phyloP scores from a whole-genome alignment of 2,113 vertebrate species.

The Sapayoa aenigma region DNA sequence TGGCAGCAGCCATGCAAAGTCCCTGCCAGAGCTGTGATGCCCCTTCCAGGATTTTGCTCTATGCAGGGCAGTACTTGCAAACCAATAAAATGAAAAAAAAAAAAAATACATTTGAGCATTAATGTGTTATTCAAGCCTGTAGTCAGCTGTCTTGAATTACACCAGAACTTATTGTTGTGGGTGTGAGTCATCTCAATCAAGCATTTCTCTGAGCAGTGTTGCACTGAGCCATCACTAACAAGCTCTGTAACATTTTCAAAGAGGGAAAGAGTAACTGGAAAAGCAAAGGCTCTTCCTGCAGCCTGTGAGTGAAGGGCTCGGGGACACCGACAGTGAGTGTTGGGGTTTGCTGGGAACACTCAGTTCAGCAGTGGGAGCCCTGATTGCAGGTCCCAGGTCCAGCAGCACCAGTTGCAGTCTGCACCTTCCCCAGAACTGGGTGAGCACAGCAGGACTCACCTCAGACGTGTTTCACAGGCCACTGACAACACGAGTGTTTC shows the following conservation, averaged over 20 bases:
- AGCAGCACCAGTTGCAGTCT: neutral
- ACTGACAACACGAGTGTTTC: neutral
- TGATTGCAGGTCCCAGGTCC: neutral
- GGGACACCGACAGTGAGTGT: neutral
- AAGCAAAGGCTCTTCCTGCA: neutral
- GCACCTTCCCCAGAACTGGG: neutral
- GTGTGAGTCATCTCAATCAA: conserved; percentile 23
- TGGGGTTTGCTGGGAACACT: neutral
- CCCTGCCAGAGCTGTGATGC: neutral
- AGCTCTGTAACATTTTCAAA: conserved; percentile 17
- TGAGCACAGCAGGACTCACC: neutral
- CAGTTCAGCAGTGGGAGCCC: neutral
- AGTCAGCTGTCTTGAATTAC: conserved; percentile 52
- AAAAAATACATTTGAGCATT: neutral
- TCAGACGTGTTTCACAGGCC: neutral
- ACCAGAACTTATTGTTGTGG: conserved; percentile 10
- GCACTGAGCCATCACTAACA: neutral
- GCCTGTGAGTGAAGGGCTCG: neutral
- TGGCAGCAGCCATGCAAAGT: neutral
- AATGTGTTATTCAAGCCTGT: neutral
- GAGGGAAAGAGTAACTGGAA: neutral
- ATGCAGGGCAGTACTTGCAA: neutral
- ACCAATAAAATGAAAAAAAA: neutral
- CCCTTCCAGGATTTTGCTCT: neutral
- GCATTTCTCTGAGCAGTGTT: neutral